Evolutionary conservation across 1,140 invertebrate genomes (phyloP).

Genomic region (Tenebrio molitor): DNA sequence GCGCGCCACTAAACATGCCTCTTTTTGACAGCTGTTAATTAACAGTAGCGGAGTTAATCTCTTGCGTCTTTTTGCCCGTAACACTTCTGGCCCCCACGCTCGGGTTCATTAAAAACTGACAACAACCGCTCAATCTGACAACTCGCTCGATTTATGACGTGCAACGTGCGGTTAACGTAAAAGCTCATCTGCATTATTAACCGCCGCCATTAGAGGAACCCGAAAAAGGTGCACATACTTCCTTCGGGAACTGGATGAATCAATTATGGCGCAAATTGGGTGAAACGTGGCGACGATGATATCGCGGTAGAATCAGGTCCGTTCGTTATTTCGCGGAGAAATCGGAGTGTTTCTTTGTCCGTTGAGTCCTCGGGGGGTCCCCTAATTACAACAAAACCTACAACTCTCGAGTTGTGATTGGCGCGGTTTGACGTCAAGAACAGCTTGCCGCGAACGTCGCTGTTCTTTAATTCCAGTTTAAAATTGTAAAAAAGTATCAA

Average conservation of each 20-base stretch:
- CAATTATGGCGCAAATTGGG: slow-evolving; percentile 3
- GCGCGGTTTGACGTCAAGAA: too few relatives aligned
- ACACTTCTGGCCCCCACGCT: too few relatives aligned
- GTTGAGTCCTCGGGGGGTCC: neutral
- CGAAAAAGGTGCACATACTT: neutral
- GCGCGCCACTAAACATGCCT: too few relatives aligned
- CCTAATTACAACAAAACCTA: neutral
- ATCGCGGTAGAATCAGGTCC: neutral
- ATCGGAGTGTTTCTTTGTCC: neutral
- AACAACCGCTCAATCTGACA: neutral
- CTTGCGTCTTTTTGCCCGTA: too few relatives aligned
- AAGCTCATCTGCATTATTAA: slow-evolving; percentile 9
- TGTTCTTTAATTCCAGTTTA: too few relatives aligned
- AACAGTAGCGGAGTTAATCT: too few relatives aligned
- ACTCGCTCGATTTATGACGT: neutral
- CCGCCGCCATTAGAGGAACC: neutral
- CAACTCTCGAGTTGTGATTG: neutral
- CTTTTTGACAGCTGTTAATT: too few relatives aligned
- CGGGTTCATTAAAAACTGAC: too few relatives aligned
- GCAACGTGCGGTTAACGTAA: neutral
- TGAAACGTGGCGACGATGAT: neutral
- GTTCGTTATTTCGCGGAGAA: slow-evolving; percentile 8
- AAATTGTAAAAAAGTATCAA: too few relatives aligned
- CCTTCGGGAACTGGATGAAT: slow-evolving; percentile 9
- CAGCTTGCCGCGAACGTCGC: too few relatives aligned